A percentile compares a stretch with the other conserved stretches of the same genome.
phyloP scores from a whole-genome alignment of 1,140 invertebrate genomes.

The Lethocerus indicus region DNA sequence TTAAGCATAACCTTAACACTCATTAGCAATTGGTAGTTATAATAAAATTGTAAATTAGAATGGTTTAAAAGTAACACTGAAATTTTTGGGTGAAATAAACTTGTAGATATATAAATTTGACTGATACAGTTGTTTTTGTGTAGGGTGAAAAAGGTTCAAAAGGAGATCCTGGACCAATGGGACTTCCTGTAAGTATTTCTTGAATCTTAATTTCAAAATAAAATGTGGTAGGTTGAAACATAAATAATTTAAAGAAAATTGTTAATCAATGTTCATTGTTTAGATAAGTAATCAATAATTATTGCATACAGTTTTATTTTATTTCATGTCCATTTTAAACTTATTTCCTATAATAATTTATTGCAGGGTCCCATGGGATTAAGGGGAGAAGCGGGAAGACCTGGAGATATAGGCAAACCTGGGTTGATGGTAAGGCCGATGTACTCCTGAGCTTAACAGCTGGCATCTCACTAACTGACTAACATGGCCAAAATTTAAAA shows the following conservation, averaged over 20 bases:
- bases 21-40: too few species aligned
- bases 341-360: constrained; percentile 4
- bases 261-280: not conserved
- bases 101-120: too few species aligned
- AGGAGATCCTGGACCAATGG: constrained; percentile 86
- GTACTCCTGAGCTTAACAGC: constrained; percentile 16
- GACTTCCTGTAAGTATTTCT: constrained; percentile 66
- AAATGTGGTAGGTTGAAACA: not conserved
- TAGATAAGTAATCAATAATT: not conserved
- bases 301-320: constrained; percentile 1
- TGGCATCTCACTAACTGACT: too few species aligned
- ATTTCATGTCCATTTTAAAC: not conserved
- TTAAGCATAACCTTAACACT: too few species aligned
- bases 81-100: too few species aligned
- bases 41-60: too few species aligned
- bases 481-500: too few species aligned
- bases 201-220: constrained; percentile 5
- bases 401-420: constrained; percentile 55
- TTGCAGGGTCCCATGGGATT: constrained; percentile 74
- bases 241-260: constrained; percentile 1
- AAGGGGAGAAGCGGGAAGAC: constrained; percentile 57
- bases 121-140: constrained; percentile 24
- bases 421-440: constrained; percentile 53
- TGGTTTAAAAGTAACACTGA: too few species aligned
- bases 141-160: constrained; percentile 80